These are phyloP conservation scores for Thereva nobilitata DNA, from an alignment of 2,888 invertebrate species.

Conservation along the genomic window DNA sequence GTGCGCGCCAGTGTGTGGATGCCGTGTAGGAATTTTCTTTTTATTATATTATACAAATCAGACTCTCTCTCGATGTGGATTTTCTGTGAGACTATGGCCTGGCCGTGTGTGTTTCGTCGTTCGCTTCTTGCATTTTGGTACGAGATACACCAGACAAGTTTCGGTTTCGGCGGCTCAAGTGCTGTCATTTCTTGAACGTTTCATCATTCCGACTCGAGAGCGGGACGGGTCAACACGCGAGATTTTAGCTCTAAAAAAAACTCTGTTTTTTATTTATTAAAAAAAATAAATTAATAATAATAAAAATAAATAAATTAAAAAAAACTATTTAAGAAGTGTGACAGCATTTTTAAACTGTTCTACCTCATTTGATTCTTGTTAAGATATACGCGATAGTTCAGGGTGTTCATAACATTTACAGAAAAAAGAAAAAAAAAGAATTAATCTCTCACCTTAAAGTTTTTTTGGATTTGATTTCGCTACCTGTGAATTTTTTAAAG, in stretches of 20 bases:
- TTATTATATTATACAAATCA: background rate
- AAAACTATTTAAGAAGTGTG: slow-evolving; percentile 19
- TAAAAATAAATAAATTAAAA: slow-evolving; percentile 4
- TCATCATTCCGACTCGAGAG: slow-evolving; percentile 50
- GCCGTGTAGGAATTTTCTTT: too few relatives aligned
- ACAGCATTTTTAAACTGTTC: slow-evolving; percentile 18
- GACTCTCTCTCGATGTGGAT: background rate
- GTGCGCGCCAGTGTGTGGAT: too few relatives aligned
- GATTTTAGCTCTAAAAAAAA: slow-evolving; percentile 18
- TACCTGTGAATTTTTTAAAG: too few relatives aligned
- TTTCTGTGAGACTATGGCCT: slow-evolving; percentile 8
- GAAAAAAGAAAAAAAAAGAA: too few relatives aligned
- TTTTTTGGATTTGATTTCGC: too few relatives aligned
- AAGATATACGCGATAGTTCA: background rate
- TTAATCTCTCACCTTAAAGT: too few relatives aligned
- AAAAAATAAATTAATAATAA: background rate
- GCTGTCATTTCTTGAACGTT: slow-evolving; percentile 45
- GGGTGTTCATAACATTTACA: too few relatives aligned
- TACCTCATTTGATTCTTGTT: slow-evolving; percentile 30
- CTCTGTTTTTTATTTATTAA: slow-evolving; percentile 18
- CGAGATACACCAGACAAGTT: slow-evolving; percentile 14
- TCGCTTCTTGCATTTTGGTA: slow-evolving; percentile 25
- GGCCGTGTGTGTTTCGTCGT: background rate
- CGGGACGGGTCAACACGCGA: slow-evolving; percentile 49
- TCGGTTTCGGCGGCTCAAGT: slow-evolving; percentile 29